Evolutionary conservation across 2,797 vertebrate genomes (phyloP).

Genomic region (Pseudochromis fuscus): DNA sequence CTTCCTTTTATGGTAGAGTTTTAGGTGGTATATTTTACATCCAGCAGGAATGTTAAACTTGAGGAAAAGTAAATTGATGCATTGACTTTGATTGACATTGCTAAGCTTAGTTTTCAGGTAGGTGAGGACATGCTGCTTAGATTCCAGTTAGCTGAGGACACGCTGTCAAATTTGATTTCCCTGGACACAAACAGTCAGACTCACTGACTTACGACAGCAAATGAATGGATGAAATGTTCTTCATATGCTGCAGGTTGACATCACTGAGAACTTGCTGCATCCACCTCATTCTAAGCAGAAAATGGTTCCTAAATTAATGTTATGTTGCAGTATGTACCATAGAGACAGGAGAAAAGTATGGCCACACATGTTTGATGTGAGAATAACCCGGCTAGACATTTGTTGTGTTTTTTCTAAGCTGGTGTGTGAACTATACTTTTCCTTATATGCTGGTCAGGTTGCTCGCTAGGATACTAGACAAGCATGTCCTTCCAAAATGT

Average conservation of each 20-base stretch:
- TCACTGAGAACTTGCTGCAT: background rate
- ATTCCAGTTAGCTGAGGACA: slow-evolving; percentile 26
- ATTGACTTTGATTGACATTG: slow-evolving; percentile 3
- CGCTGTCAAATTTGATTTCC: slow-evolving; percentile 5
- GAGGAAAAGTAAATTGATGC: background rate
- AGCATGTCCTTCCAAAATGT: background rate
- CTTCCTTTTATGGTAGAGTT: background rate
- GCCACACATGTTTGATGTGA: too few relatives aligned
- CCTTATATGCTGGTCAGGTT: background rate
- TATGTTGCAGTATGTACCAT: background rate
- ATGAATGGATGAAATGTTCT: background rate
- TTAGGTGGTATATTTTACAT: background rate
- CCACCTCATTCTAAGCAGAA: background rate
- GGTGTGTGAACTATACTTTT: background rate
- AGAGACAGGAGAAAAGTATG: background rate
- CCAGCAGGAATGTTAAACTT: background rate
- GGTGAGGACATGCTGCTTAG: slow-evolving; percentile 14
- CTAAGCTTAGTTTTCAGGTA: slow-evolving; percentile 34
- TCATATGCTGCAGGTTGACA: slow-evolving; percentile 2
- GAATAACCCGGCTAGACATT: too few relatives aligned
- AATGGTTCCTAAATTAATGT: background rate
- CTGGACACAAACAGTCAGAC: background rate
- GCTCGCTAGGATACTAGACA: slow-evolving; percentile 1
- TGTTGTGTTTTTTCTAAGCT: too few relatives aligned
- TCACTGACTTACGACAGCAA: slow-evolving; percentile 3